Evolutionary conservation across 2,888 invertebrate genomes (phyloP).

Genomic region (Caenorhabditis angaria): DNA sequence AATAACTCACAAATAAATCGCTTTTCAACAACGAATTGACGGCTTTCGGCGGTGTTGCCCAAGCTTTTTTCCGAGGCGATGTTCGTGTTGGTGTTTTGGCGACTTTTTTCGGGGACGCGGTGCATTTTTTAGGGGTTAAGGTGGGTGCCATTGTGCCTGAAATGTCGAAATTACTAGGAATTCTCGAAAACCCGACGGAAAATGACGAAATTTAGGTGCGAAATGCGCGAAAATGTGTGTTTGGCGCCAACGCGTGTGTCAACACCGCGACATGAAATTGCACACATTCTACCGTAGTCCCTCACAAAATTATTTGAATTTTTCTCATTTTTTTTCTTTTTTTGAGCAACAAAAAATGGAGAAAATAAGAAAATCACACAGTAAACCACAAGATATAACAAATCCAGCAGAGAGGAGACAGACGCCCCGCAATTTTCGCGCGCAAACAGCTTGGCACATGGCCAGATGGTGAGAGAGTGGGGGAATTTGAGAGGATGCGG

Average conservation of each 20-base stretch:
- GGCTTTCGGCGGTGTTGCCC: constrained; percentile 49
- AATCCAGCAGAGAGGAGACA: too few species aligned
- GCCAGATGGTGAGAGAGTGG: too few species aligned
- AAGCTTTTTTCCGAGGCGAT: constrained; percentile 59
- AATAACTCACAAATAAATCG: constrained; percentile 41
- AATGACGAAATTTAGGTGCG: too few species aligned
- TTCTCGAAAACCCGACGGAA: neutral
- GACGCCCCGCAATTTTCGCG: too few species aligned
- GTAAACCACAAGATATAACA: neutral
- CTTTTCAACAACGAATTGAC: constrained; percentile 17
- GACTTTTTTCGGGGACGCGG: constrained; percentile 24
- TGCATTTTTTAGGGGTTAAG: neutral
- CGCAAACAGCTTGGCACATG: too few species aligned
- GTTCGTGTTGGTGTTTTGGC: constrained; percentile 40
- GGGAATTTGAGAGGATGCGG: too few species aligned
- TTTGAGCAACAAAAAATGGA: neutral
- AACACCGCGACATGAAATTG: neutral
- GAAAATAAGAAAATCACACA: neutral
- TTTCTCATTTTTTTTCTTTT: neutral
- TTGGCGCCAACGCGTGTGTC: neutral
- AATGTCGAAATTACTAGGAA: neutral
- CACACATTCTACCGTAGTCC: neutral
- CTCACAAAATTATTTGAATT: too few species aligned
- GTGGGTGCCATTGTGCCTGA: constrained; percentile 2
- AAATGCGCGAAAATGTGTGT: neutral